Percentiles rank a stretch among this genome's conserved stretches.
These are phyloP conservation scores for Xanthia icteritia DNA, from an alignment of 2,888 invertebrate species.

Conservation along the genomic window DNA sequence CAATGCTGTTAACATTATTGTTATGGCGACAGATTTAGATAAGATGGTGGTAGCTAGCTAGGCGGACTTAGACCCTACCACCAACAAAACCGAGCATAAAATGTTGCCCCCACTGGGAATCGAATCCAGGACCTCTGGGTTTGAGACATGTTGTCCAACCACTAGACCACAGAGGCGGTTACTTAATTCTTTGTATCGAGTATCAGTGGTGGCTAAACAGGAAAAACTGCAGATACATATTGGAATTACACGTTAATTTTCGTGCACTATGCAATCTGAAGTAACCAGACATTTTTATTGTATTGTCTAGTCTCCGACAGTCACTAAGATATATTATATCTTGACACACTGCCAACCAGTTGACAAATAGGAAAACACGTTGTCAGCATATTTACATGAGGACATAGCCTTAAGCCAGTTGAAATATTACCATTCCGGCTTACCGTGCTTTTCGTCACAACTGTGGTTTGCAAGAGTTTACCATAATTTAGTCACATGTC, in stretches of 20 bases:
- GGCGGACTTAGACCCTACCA: too few species aligned
- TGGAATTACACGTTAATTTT: not conserved
- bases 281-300: constrained; percentile 24
- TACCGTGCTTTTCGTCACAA: constrained; percentile 42
- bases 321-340: constrained; percentile 43
- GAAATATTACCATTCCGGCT: constrained; percentile 56
- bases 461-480: constrained; percentile 35
- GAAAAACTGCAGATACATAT: constrained; percentile 15
- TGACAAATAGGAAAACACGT: constrained; percentile 59
- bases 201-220: not conserved
- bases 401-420: constrained; percentile 40
- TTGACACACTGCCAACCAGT: constrained; percentile 54
- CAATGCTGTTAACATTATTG: too few species aligned
- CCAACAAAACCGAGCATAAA: too few species aligned
- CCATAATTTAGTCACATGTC: constrained; percentile 36
- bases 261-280: constrained; percentile 9
- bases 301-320: constrained; percentile 19
- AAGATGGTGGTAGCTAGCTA: too few species aligned
- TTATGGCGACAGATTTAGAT: too few species aligned
- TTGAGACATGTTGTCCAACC: too few species aligned
- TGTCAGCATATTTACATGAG: constrained; percentile 59
- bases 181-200: not conserved
- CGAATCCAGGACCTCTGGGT: too few species aligned
- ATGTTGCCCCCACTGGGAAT: too few species aligned
- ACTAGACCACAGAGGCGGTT: too few species aligned